phyloP scores from a whole-genome alignment of 2,113 vertebrate species.

The Chamaea fasciata region DNA sequence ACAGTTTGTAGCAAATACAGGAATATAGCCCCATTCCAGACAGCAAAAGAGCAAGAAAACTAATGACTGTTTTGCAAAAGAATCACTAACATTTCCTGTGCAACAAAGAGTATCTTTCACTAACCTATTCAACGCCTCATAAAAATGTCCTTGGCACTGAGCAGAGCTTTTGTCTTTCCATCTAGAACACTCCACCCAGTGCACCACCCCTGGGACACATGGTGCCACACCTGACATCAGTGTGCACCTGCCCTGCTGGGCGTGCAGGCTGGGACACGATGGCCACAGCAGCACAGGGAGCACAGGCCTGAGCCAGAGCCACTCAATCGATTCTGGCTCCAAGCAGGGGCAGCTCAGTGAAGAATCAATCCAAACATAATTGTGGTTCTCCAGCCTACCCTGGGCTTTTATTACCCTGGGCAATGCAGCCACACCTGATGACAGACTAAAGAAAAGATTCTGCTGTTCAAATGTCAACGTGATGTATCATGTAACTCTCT shows the following conservation, averaged over 20 bases:
- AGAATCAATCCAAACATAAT: conserved; percentile 27
- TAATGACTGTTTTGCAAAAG: background rate
- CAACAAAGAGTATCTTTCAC: background rate
- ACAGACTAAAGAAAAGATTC: background rate
- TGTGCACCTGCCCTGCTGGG: background rate
- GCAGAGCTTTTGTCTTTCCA: background rate
- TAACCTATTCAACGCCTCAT: background rate
- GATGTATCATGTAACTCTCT: background rate
- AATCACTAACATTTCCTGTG: background rate
- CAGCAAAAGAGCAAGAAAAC: background rate
- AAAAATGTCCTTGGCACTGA: background rate
- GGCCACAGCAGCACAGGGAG: background rate
- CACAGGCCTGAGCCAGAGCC: background rate
- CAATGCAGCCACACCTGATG: background rate
- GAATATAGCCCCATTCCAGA: background rate
- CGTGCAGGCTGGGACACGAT: background rate
- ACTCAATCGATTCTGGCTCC: background rate
- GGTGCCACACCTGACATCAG: background rate
- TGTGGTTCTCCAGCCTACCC: background rate
- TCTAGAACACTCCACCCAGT: background rate
- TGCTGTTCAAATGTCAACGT: background rate
- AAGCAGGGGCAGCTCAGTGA: background rate
- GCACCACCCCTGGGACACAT: background rate
- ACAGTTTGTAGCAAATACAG: background rate
- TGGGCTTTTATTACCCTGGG: background rate